These are phyloP conservation scores for Nemurella pictetii DNA, from an alignment of 2,888 invertebrate species.

Conservation along the genomic window DNA sequence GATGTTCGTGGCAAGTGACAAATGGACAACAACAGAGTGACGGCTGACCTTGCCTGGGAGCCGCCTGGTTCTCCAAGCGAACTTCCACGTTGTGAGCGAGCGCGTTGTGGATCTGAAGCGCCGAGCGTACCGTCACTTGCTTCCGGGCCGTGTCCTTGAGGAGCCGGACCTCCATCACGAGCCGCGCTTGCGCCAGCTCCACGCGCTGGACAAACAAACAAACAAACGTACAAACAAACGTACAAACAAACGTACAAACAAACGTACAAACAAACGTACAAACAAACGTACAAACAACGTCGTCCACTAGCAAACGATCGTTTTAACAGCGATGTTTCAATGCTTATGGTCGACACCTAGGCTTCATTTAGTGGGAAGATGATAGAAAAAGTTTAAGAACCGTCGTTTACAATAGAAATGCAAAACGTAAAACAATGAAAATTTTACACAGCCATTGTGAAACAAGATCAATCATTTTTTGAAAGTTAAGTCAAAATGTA, in stretches of 20 bases:
- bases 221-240: no score
- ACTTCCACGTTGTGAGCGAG: slow-evolving; percentile 73
- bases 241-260: no score
- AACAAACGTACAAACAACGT: neutral
- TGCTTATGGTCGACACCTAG: neutral
- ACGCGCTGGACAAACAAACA: slow-evolving; percentile 32
- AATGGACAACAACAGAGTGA: no score
- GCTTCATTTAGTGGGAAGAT: no score
- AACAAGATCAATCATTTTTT: no score
- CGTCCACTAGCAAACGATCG: neutral
- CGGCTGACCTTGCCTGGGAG: slow-evolving; percentile 47
- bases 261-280: no score
- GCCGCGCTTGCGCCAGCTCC: slow-evolving; percentile 63
- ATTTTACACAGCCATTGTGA: no score
- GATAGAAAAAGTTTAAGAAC: no score
- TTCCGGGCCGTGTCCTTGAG: slow-evolving; percentile 90
- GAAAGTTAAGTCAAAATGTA: no score
- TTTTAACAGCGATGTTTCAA: neutral
- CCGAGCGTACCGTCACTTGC: slow-evolving; percentile 88
- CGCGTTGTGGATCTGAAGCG: slow-evolving; percentile 77
- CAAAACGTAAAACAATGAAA: no score
- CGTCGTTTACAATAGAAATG: no score
- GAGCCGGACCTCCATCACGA: slow-evolving; percentile 88
- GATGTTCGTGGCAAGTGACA: no score
- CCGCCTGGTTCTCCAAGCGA: slow-evolving; percentile 65